These are phyloP conservation scores for Kradibia gibbosae DNA, from an alignment of 1,140 invertebrate genomes.

Conservation along the genomic window DNA sequence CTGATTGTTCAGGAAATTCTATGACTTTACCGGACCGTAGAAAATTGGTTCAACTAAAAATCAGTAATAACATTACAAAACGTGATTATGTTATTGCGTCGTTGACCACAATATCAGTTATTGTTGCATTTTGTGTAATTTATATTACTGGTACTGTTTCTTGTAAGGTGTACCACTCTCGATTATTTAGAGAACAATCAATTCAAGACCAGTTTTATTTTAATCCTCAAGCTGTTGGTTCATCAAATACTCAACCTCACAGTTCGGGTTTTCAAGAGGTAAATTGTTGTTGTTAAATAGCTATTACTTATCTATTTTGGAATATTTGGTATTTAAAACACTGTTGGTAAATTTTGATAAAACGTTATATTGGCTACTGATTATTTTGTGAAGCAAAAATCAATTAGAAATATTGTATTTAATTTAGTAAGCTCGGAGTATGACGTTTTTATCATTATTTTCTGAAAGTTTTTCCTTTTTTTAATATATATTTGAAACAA, in stretches of 20 bases:
- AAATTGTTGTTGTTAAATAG: conserved; percentile 4
- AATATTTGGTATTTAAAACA: too few relatives aligned
- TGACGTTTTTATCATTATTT: too few relatives aligned
- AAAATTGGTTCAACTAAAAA: conserved; percentile 75
- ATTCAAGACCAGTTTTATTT: conserved; percentile 59
- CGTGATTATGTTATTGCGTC: conserved; percentile 78
- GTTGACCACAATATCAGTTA: conserved; percentile 72
- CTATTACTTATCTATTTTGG: neutral
- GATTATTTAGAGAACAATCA: conserved; percentile 59
- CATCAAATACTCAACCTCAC: neutral
- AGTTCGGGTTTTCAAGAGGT: conserved; percentile 46
- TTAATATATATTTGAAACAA: too few relatives aligned
- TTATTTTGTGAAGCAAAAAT: too few relatives aligned
- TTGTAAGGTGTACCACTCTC: conserved; percentile 70
- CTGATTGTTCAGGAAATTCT: conserved; percentile 76
- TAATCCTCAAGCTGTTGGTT: conserved; percentile 59
- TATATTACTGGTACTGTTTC: conserved; percentile 73
- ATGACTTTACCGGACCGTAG: conserved; percentile 58
- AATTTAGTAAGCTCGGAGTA: too few relatives aligned
- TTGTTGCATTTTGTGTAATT: conserved; percentile 76
- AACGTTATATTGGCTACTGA: too few relatives aligned
- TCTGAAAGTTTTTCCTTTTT: too few relatives aligned
- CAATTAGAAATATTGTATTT: too few relatives aligned
- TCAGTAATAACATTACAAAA: conserved; percentile 76
- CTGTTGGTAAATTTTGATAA: too few relatives aligned